These are phyloP conservation scores for Myotis brandtii DNA, from an alignment of 2,113 vertebrate genomes.

Conservation along the genomic window DNA sequence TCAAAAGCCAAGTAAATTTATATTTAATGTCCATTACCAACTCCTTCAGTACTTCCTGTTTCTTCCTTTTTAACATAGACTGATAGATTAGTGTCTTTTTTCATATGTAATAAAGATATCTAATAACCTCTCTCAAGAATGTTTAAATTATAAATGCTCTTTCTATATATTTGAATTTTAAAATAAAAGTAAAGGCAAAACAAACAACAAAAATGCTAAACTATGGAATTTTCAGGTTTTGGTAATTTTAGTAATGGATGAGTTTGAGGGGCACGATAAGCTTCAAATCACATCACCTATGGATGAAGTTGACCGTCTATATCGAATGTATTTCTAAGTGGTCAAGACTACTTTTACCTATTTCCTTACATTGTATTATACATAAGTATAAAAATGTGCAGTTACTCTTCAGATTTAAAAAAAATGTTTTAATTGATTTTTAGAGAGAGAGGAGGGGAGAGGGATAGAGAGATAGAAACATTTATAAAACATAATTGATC, in stretches of 20 bases:
- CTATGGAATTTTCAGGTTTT: not conserved
- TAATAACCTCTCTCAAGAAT: not conserved
- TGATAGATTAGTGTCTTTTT: not conserved
- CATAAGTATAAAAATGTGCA: not conserved
- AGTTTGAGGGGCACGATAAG: not conserved
- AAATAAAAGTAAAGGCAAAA: not conserved
- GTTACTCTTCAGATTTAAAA: not conserved
- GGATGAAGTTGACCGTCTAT: not conserved
- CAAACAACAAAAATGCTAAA: not conserved
- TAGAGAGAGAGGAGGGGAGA: too few species aligned
- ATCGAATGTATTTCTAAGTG: not conserved
- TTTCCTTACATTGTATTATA: not conserved
- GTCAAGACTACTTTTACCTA: not conserved
- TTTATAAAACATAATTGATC: too few species aligned
- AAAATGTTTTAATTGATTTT: too few species aligned
- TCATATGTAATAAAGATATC: not conserved
- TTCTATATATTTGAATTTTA: constrained; percentile 1
- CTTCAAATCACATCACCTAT: not conserved
- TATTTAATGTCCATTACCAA: not conserved
- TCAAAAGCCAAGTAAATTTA: not conserved
- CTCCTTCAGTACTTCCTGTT: not conserved
- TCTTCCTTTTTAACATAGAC: not conserved
- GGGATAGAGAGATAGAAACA: too few species aligned
- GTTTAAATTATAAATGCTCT: not conserved
- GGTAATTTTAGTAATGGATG: not conserved